phyloP scores from a whole-genome alignment of 2,888 invertebrate genomes.

The Eupithecia inturbata region DNA sequence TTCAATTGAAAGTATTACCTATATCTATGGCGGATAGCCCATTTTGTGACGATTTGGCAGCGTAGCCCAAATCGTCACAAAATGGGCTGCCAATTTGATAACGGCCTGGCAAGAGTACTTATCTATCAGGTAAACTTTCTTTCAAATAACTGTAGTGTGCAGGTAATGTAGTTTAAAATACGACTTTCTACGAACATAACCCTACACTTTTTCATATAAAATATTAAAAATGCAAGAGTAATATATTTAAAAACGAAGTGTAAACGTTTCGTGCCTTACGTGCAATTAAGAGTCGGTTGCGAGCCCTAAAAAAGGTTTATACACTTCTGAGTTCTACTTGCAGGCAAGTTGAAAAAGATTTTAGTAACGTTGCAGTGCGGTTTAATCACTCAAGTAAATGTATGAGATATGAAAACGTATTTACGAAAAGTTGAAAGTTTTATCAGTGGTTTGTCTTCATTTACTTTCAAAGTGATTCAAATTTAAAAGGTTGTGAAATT shows the following conservation, averaged over 20 bases:
- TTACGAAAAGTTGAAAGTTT: not conserved
- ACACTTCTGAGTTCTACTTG: conserved; percentile 47
- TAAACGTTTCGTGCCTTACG: conserved; percentile 56
- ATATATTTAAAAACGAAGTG: conserved; percentile 68
- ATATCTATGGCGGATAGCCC: not conserved
- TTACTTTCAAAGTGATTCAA: not conserved
- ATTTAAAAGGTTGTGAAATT: not conserved
- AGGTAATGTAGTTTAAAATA: not conserved
- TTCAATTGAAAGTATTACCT: not conserved
- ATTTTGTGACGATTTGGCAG: not conserved
- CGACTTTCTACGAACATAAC: not conserved
- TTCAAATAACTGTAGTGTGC: not conserved
- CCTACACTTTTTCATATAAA: not conserved
- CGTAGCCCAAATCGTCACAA: too few relatives aligned
- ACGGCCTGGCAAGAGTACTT: not conserved
- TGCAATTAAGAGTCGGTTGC: conserved; percentile 66
- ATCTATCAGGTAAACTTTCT: not conserved
- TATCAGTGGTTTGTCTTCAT: not conserved
- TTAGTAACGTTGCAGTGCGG: conserved; percentile 49
- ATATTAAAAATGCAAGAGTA: conserved; percentile 66
- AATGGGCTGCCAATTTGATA: not conserved
- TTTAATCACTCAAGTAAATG: conserved; percentile 49
- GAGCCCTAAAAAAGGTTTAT: conserved; percentile 53
- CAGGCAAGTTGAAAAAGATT: conserved; percentile 32
- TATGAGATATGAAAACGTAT: conserved; percentile 13